Conservation (phyloP, 2,113 vertebrate genomes). For the Apodemus sylvaticus region DNA sequence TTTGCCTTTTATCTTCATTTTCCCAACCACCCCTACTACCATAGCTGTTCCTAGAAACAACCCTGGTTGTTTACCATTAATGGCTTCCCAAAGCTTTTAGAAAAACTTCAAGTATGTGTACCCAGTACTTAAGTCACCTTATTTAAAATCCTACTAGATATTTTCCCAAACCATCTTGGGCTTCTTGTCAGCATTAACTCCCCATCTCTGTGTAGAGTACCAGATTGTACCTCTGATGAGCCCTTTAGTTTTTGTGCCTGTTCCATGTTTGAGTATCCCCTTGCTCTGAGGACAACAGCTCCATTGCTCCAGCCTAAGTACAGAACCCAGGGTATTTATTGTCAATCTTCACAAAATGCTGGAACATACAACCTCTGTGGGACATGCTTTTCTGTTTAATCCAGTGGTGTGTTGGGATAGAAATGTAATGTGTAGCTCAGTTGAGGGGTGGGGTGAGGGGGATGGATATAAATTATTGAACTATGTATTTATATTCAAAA, state of each 20-base stretch:
- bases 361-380: not conserved
- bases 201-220: not conserved
- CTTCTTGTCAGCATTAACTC: not conserved
- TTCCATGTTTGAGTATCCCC: not conserved
- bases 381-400: not conserved
- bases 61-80: not conserved
- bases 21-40: not conserved
- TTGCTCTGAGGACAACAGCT: not conserved
- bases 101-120: not conserved
- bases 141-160: constrained; percentile 32
- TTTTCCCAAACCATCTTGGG: not conserved
- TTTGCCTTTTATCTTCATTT: not conserved
- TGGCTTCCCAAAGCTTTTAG: not conserved
- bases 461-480: not conserved
- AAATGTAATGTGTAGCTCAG: not conserved
- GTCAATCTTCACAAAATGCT: not conserved
- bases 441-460: not conserved
- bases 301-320: not conserved
- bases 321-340: not conserved
- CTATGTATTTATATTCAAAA: constrained; percentile 19
- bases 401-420: not conserved
- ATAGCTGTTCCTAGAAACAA: not conserved
- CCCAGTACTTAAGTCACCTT: not conserved
- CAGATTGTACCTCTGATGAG: not conserved
- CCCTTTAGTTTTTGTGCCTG: not conserved